Base-by-base conservation (phyloP, 2,888 invertebrate genomes). In the Noctua janthe region DNA sequence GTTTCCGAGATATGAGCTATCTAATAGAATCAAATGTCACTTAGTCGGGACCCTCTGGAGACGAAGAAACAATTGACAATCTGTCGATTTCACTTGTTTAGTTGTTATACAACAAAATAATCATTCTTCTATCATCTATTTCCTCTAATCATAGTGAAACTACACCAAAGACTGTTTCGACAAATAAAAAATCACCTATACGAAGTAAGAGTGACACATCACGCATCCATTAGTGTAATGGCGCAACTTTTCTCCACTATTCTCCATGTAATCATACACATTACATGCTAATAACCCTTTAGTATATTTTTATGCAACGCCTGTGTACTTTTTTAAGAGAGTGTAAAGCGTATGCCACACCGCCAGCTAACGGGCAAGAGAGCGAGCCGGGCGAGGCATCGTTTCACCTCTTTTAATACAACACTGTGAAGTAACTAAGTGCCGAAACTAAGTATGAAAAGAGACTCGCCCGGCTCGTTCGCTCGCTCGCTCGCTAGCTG, bases 141-240 rank as follows among this genome's bases (percentile, higher is more conserved):
- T 47, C 10, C 8, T 8, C 15, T 39, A 39, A 72, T 49, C 39
- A 72, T 66, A 39, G 72, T 66, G 80, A 80, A 80, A 80, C 49
- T 66, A 47, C 43, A 69, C 23, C 29, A 8, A 10, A 35, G 15
- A 51, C 15, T 76, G 47, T 82, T 76, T 72, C 62, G 13, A 79
- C 39, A 74, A 71, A 83, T 59, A 72, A 72, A 80, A 74, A 15
- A 84, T 56, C 35, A 17, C n/a, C 10, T 67, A 23, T 0, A 10
- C 13, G 3, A 23, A 77, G 77, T 81, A 78, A 85, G 85, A 85
- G 75, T 64, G 43, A 49, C 2, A 7, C 29, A 62, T 51, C 10
- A 62, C 64, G 70, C 47, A 39, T 81, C 29, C 67, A 73, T 76
- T 67, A 81, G 15, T 1, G 2, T 85, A 81, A 82, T 71, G 62